A percentile compares a stretch with the other conserved stretches of the same genome.
These are phyloP conservation scores for Spatulosminthurus flaviceps DNA, from an alignment of 2,888 invertebrate genomes.

Conservation along the genomic window DNA sequence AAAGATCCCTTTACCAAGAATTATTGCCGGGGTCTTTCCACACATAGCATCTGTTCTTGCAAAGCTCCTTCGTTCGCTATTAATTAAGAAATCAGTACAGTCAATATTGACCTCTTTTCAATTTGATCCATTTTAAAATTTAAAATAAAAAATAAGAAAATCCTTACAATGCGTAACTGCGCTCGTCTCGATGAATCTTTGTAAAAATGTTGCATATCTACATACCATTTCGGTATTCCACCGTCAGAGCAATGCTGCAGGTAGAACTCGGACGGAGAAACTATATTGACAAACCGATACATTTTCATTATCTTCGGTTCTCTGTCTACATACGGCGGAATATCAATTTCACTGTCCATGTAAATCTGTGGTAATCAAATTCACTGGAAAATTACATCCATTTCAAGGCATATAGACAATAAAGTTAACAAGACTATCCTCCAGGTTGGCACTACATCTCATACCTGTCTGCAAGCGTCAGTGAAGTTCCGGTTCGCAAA, in stretches of 20 bases:
- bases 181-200: neutral
- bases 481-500: neutral
- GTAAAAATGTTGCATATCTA: neutral
- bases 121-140: too few species aligned
- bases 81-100: neutral
- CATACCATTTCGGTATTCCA: neutral
- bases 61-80: neutral
- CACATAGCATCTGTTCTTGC: slow-evolving; percentile 1
- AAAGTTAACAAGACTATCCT: neutral
- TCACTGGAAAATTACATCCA: too few species aligned
- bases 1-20: neutral
- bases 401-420: too few species aligned
- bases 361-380: too few species aligned
- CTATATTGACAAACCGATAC: neutral
- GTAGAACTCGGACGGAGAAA: neutral
- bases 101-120: too few species aligned
- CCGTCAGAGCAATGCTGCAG: neutral
- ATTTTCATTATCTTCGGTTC: neutral
- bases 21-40: neutral
- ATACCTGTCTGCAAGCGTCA: neutral
- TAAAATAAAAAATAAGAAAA: too few species aligned
- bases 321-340: neutral
- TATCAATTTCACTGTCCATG: neutral
- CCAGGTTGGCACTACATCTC: neutral
- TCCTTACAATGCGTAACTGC: neutral